These are phyloP conservation scores for Lapara coniferarum DNA, from an alignment of 2,888 invertebrate species.

Conservation along the genomic window DNA sequence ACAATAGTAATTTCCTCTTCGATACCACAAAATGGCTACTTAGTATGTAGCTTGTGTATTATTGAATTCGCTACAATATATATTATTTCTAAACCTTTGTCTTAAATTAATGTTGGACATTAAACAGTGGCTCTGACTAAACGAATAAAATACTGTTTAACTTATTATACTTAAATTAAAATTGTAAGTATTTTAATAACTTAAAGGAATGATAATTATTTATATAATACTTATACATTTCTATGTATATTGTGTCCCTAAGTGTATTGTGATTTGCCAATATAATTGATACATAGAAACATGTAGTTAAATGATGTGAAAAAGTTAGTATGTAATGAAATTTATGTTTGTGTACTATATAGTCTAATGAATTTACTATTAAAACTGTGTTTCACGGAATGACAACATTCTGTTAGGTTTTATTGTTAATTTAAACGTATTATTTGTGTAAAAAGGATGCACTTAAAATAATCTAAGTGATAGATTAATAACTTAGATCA, in stretches of 20 bases:
- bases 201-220: slow-evolving; percentile 14
- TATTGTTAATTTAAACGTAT: neutral
- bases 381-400: too few species aligned
- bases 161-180: neutral
- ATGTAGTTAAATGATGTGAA: neutral
- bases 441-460: neutral
- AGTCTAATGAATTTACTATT: too few species aligned
- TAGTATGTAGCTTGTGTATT: too few species aligned
- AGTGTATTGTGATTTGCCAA: neutral
- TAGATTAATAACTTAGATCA: slow-evolving; percentile 2
- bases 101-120: neutral
- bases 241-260: neutral
- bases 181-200: slow-evolving; percentile 8
- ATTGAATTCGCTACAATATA: too few species aligned
- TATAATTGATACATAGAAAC: neutral
- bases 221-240: slow-evolving; percentile 12
- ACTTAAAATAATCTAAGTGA: slow-evolving; percentile 5
- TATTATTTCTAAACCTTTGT: neutral
- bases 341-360: too few species aligned
- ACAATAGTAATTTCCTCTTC: too few species aligned
- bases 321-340: neutral
- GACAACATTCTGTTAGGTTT: too few species aligned
- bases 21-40: too few species aligned
- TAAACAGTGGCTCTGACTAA: neutral
- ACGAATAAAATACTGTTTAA: slow-evolving; percentile 8